A percentile compares a stretch with the other conserved stretches of the same genome.
These are phyloP conservation scores for Hypena proboscidalis DNA, from an alignment of 2,888 invertebrate species.

Conservation along the genomic window DNA sequence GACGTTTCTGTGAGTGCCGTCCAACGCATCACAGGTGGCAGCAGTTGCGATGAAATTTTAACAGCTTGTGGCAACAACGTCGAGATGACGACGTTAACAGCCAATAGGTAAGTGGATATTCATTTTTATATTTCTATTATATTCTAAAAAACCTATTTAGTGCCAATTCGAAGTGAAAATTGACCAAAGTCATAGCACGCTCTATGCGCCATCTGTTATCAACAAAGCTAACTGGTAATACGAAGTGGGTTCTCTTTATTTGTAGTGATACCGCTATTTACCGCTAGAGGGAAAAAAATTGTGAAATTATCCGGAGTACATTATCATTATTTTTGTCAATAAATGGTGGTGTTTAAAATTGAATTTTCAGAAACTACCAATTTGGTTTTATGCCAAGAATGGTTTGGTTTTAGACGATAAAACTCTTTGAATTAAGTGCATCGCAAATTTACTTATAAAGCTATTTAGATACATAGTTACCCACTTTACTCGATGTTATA, in stretches of 20 bases:
- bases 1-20: constrained; percentile 74
- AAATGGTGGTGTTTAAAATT: too few species aligned
- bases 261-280: constrained; percentile 14
- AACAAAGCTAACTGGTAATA: accelerated
- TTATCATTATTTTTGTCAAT: too few species aligned
- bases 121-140: background rate
- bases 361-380: too few species aligned
- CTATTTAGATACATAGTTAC: background rate
- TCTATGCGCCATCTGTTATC: constrained; percentile 23
- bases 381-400: too few species aligned
- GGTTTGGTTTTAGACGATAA: too few species aligned
- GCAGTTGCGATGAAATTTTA: constrained; percentile 79
- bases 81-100: constrained; percentile 81
- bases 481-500: too few species aligned
- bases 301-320: too few species aligned
- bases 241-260: too few species aligned
- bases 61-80: constrained; percentile 72
- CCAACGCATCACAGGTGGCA: constrained; percentile 85
- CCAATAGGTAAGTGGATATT: constrained; percentile 68
- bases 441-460: too few species aligned
- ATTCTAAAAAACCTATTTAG: background rate
- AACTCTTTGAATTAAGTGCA: too few species aligned
- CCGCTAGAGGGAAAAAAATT: constrained; percentile 40
- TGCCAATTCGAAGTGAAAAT: background rate
- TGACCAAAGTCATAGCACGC: background rate